Evolutionary conservation across 1,140 invertebrate genomes (phyloP).

Genomic region (Caenorhabditis brenneri): DNA sequence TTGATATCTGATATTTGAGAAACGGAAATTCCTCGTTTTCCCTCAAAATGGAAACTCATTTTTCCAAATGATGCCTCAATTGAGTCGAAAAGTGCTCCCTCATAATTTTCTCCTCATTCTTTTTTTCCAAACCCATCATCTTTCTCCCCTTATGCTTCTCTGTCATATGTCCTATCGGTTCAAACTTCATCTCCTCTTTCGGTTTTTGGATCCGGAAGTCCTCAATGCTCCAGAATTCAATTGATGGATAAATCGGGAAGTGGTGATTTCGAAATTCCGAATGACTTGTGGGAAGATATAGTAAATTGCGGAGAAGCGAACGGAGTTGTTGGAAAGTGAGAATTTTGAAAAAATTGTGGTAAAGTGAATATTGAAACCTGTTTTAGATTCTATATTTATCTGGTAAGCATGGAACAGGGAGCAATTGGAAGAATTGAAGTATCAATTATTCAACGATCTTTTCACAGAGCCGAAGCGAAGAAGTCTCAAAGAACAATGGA

Average conservation of each 20-base stretch:
- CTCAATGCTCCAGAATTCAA: neutral
- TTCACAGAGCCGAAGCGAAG: neutral
- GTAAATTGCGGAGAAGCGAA: neutral
- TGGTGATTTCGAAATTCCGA: neutral
- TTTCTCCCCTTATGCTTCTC: neutral
- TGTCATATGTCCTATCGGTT: neutral
- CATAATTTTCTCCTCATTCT: neutral
- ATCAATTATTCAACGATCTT: too few relatives aligned
- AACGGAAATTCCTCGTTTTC: too few relatives aligned
- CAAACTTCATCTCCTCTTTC: neutral
- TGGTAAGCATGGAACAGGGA: neutral
- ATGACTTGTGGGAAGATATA: neutral
- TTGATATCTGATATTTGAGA: too few relatives aligned
- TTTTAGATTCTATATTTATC: neutral
- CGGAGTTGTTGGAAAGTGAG: neutral
- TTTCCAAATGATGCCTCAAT: too few relatives aligned
- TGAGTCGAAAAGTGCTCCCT: neutral
- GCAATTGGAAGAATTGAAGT: too few relatives aligned
- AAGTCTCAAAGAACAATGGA: neutral
- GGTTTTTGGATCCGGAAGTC: neutral
- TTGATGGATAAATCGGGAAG: neutral
- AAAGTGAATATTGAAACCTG: too few relatives aligned
- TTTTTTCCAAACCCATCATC: constrained; percentile 27
- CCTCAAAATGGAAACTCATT: too few relatives aligned
- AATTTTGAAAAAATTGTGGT: neutral